Conservation (phyloP, 2,797 vertebrate species). For the Knipowitschia caucasica region DNA sequence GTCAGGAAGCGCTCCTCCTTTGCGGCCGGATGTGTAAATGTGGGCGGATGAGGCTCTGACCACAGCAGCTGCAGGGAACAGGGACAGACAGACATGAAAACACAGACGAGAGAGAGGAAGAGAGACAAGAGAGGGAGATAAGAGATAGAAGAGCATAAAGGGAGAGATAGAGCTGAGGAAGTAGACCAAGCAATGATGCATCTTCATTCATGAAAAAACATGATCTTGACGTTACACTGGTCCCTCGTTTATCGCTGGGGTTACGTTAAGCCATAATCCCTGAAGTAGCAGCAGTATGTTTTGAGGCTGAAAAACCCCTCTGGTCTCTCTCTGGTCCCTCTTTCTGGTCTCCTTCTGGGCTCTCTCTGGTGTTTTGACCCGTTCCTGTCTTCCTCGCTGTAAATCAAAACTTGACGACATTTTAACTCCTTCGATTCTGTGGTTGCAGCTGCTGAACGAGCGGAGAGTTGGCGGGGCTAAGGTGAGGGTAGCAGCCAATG, state of each 20-base stretch:
- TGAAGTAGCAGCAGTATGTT: too few species aligned
- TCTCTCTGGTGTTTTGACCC: too few species aligned
- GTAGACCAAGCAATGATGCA: too few species aligned
- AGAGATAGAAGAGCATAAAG: neutral
- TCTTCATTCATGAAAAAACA: accelerated
- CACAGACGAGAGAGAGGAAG: neutral
- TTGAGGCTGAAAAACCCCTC: too few species aligned
- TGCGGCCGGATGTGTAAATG: conserved; percentile 16
- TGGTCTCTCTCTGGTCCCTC: too few species aligned
- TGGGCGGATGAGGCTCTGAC: conserved; percentile 16
- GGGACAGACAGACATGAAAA: too few species aligned
- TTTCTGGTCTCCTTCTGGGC: too few species aligned
- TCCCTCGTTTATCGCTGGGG: too few species aligned
- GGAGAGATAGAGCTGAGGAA: neutral
- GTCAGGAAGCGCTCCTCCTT: neutral
- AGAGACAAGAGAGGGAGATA: conserved; percentile 4
- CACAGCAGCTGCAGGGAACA: conserved; percentile 53
- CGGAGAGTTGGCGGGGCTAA: conserved; percentile 15
- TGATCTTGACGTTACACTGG: neutral
- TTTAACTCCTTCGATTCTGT: conserved; percentile 13
- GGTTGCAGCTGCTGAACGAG: conserved; percentile 24
- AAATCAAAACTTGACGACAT: too few species aligned
- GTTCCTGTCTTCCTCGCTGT: too few species aligned
- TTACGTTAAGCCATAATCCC: too few species aligned
- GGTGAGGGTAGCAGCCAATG: conserved; percentile 16